These are phyloP conservation scores for Epinephelus awoara DNA, from an alignment of 2,797 vertebrate genomes.

Conservation along the genomic window DNA sequence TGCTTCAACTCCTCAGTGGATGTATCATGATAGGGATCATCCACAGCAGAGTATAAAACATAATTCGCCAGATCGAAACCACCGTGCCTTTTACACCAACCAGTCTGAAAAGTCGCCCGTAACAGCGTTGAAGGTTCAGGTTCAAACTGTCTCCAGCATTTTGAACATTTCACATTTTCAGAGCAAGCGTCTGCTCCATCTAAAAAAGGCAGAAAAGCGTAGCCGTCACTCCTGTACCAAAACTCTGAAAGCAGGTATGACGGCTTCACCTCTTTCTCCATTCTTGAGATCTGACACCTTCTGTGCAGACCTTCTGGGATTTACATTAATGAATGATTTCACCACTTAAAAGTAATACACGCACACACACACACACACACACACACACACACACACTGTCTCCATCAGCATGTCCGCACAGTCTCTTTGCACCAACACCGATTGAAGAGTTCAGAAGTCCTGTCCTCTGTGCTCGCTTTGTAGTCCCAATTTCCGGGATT, in stretches of 20 bases:
- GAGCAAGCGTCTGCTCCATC: constrained; percentile 19
- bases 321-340: constrained; percentile 22
- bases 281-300: background rate
- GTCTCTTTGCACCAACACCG: constrained; percentile 3
- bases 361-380: background rate
- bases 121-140: background rate
- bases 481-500: constrained; percentile 3
- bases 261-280: background rate
- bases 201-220: constrained; percentile 14
- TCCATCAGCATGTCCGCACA: constrained; percentile 1
- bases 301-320: background rate
- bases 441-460: constrained; percentile 22
- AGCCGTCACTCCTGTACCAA: background rate
- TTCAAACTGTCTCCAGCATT: constrained; percentile 63
- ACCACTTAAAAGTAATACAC: constrained; percentile 14
- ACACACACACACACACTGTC: constrained; percentile 10
- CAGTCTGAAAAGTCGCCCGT: background rate
- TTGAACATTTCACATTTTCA: constrained; percentile 73
- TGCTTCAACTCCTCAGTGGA: background rate
- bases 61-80: background rate
- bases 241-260: constrained; percentile 9
- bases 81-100: background rate
- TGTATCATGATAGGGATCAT: background rate
- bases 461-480: background rate
- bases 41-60: background rate